These are phyloP conservation scores for Holothuria glaberrima DNA, from an alignment of 35 echinoderm and acorn worm genomes.

Conservation along the genomic window DNA sequence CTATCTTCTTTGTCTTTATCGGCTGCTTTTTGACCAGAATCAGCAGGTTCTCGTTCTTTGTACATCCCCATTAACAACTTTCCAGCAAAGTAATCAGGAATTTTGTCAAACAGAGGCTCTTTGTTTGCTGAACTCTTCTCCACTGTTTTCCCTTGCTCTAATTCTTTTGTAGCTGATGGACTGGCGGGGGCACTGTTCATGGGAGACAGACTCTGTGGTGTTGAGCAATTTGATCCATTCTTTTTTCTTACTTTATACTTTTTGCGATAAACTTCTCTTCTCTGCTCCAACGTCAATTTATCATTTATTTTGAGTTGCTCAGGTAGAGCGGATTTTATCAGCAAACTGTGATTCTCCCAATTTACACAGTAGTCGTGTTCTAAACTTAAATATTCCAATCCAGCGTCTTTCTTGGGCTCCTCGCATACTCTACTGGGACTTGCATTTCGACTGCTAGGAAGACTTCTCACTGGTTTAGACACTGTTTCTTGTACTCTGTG, in stretches of 20 bases:
- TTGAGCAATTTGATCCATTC: conserved; percentile 31
- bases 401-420: background rate
- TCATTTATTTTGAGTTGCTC: background rate
- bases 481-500: conserved; percentile 9
- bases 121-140: background rate
- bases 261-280: conserved; percentile 39
- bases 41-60: conserved; percentile 21
- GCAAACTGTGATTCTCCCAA: conserved; percentile 15
- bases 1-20: background rate
- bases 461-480: conserved; percentile 21
- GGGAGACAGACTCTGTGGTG: conserved; percentile 42
- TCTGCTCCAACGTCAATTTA: conserved; percentile 22
- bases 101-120: conserved; percentile 58
- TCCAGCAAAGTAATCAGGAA: conserved; percentile 62
- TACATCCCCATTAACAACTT: conserved; percentile 56
- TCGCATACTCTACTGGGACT: background rate
- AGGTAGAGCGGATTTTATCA: background rate
- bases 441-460: conserved; percentile 30
- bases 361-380: conserved; percentile 54
- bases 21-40: background rate
- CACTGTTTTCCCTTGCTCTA: background rate
- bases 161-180: conserved; percentile 28
- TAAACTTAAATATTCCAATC: conserved; percentile 36
- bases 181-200: conserved; percentile 44
- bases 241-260: conserved; percentile 55